These are phyloP conservation scores for Centruroides sculpturatus DNA, from an alignment of 1,140 invertebrate species.

Conservation along the genomic window DNA sequence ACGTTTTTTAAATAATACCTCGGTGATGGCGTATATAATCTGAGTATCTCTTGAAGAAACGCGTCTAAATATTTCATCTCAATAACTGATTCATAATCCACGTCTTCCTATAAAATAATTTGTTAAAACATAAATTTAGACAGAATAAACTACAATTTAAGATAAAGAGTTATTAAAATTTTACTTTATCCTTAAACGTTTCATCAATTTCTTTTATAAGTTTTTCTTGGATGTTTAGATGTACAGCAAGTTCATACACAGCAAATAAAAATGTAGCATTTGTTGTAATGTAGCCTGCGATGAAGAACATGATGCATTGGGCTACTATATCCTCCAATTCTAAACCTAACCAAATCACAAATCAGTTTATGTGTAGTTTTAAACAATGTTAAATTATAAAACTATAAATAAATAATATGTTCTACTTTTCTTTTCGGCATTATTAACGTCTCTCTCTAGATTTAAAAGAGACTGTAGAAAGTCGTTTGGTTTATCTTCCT, in stretches of 20 bases:
- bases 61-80: conserved; percentile 15
- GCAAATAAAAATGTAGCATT: conserved; percentile 38
- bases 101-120: too few species aligned
- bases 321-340: conserved; percentile 24
- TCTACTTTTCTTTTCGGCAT: too few species aligned
- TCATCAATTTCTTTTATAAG: conserved; percentile 36
- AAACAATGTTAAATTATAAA: too few species aligned
- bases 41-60: conserved; percentile 42
- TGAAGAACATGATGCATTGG: conserved; percentile 19
- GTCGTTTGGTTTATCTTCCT: too few species aligned
- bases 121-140: too few species aligned
- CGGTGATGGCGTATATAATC: conserved; percentile 44
- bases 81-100: conserved; percentile 3
- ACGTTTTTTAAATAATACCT: neutral
- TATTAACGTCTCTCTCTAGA: too few species aligned
- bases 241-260: conserved; percentile 37
- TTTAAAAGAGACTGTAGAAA: too few species aligned
- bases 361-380: too few species aligned
- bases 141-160: too few species aligned
- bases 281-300: conserved; percentile 42
- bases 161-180: too few species aligned
- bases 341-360: neutral
- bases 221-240: conserved; percentile 40
- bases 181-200: neutral
- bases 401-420: too few species aligned